A percentile compares a stretch with the other conserved stretches of the same genome.
phyloP scores from a whole-genome alignment of 2,113 vertebrate genomes.

The Salvelinus namaycush region DNA sequence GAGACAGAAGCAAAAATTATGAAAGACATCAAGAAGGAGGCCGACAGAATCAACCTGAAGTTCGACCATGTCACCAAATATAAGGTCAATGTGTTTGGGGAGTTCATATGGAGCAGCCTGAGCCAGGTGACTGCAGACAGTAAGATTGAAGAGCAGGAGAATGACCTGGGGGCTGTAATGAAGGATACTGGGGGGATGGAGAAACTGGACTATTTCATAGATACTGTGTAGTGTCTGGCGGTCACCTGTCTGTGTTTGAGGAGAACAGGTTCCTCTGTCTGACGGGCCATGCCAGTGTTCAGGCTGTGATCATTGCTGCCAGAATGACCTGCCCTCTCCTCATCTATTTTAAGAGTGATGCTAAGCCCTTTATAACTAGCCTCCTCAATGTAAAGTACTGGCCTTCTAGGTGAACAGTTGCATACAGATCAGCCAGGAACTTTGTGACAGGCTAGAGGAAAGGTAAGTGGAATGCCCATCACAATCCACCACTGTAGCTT shows the following conservation, averaged over 20 bases:
- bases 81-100: slow-evolving; percentile 11
- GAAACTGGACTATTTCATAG: slow-evolving; percentile 62
- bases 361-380: slow-evolving; percentile 18
- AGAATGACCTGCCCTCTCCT: slow-evolving; percentile 45
- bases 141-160: slow-evolving; percentile 44
- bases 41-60: slow-evolving; percentile 19
- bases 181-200: slow-evolving; percentile 55
- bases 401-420: not conserved
- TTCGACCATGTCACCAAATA: slow-evolving; percentile 12
- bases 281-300: slow-evolving; percentile 27
- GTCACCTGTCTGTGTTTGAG: slow-evolving; percentile 63
- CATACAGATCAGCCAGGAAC: not conserved
- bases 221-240: slow-evolving; percentile 70
- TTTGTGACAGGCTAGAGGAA: slow-evolving; percentile 15
- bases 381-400: slow-evolving; percentile 8
- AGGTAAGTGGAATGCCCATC: not conserved
- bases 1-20: not conserved
- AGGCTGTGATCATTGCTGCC: slow-evolving; percentile 39
- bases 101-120: slow-evolving; percentile 55
- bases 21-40: not conserved
- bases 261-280: slow-evolving; percentile 31
- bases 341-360: slow-evolving; percentile 37
- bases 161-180: slow-evolving; percentile 53
- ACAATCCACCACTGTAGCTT: not conserved
- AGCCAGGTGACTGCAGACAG: slow-evolving; percentile 57